Conservation (phyloP, 30 jellyfish, hydroid and myxozoan genomes). For the Clytia hemisphaerica region DNA sequence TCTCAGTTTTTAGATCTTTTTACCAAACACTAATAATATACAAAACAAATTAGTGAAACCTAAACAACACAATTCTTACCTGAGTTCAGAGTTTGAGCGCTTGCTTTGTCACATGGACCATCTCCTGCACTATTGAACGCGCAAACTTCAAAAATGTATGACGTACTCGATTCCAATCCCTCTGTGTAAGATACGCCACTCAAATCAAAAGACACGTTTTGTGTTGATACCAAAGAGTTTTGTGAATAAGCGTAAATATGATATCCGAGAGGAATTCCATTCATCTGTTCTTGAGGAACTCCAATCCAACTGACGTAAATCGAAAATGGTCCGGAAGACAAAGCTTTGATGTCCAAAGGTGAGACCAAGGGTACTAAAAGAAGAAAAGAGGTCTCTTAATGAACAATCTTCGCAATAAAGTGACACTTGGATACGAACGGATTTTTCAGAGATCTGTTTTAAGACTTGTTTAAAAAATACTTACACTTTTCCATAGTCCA, state of each 20-base stretch:
- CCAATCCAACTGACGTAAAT: constrained; percentile 44
- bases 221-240: too few relatives aligned
- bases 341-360: constrained; percentile 28
- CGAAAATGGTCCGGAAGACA: constrained; percentile 29
- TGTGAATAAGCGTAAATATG: constrained; percentile 2
- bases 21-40: too few relatives aligned
- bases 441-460: too few relatives aligned
- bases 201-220: too few relatives aligned
- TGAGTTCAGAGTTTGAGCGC: constrained; percentile 33
- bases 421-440: too few relatives aligned
- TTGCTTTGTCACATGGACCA: constrained; percentile 64
- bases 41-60: too few relatives aligned
- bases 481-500: constrained; percentile 47
- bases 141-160: constrained; percentile 53
- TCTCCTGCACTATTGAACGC: constrained; percentile 60
- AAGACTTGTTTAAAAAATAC: too few relatives aligned
- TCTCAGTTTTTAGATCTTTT: too few relatives aligned
- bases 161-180: constrained; percentile 37
- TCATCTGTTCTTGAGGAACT: constrained; percentile 42
- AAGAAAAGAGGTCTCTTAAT: background rate
- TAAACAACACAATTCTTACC: too few relatives aligned
- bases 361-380: constrained; percentile 56
- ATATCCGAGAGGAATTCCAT: constrained; percentile 57
- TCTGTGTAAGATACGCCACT: too few relatives aligned
- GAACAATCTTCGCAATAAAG: too few relatives aligned